Conservation (phyloP, 2,888 invertebrate species). For the Chrysina gloriosa region DNA sequence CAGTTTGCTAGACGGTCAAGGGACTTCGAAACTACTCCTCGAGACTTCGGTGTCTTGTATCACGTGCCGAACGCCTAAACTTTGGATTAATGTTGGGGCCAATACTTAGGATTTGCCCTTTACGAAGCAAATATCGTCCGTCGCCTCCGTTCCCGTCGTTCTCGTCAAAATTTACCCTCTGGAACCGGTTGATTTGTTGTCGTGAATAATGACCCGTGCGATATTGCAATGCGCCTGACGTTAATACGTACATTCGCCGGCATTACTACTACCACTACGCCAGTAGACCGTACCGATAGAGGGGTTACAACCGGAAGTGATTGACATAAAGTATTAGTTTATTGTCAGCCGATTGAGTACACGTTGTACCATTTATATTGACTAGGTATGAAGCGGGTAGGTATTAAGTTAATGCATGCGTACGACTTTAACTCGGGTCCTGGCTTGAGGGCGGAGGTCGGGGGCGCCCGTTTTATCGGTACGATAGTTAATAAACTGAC, state of each 20-base stretch:
- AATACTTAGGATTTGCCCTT: slow-evolving; percentile 25
- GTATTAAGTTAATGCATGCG: too few species aligned
- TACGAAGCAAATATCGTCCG: slow-evolving; percentile 19
- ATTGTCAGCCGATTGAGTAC: slow-evolving; percentile 17
- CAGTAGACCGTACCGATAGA: slow-evolving; percentile 15
- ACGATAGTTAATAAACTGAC: slow-evolving; percentile 12
- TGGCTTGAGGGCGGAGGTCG: too few species aligned
- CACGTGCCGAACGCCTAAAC: slow-evolving; percentile 17
- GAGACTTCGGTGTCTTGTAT: neutral
- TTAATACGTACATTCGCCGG: slow-evolving; percentile 21
- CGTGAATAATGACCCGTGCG: slow-evolving; percentile 31
- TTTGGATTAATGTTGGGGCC: slow-evolving; percentile 19
- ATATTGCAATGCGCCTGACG: slow-evolving; percentile 25
- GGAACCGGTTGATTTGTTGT: slow-evolving; percentile 27
- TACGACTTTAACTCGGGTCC: too few species aligned
- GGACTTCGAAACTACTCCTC: neutral
- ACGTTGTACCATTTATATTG: neutral
- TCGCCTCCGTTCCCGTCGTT: slow-evolving; percentile 10
- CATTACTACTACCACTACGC: neutral
- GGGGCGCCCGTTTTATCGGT: too few species aligned
- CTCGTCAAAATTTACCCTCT: slow-evolving; percentile 22
- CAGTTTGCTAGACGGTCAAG: neutral
- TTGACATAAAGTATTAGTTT: slow-evolving; percentile 37
- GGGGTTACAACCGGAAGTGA: slow-evolving; percentile 15
- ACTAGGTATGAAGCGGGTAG: neutral